Conservation (phyloP, 2,888 invertebrate genomes). For the Phalera bucephala region DNA sequence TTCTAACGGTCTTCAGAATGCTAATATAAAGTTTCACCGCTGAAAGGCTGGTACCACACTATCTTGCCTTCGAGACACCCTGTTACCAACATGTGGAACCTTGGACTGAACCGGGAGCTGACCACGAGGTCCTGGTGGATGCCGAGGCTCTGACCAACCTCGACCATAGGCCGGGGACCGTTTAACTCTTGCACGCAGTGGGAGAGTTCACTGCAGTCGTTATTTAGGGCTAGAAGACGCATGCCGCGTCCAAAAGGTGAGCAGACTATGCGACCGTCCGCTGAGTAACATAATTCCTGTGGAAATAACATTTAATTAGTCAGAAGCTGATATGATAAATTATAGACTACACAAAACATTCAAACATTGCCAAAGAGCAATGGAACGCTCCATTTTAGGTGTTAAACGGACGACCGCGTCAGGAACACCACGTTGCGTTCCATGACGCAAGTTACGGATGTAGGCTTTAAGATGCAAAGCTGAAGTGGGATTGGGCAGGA, state of each 20-base stretch:
- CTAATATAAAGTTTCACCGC: slow-evolving; percentile 62
- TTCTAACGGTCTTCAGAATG: no score
- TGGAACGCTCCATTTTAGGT: no score
- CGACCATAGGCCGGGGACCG: slow-evolving; percentile 57
- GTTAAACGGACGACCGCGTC: no score
- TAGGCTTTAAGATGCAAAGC: no score
- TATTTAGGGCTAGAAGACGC: slow-evolving; percentile 91
- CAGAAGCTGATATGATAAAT: neutral
- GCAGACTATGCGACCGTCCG: slow-evolving; percentile 94
- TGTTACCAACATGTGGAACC: slow-evolving; percentile 92
- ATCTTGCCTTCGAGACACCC: slow-evolving; percentile 95
- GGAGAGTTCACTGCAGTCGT: slow-evolving; percentile 90
- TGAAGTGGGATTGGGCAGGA: no score
- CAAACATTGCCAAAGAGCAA: no score
- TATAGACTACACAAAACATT: no score
- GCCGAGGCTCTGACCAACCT: slow-evolving; percentile 88
- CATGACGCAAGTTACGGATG: no score
- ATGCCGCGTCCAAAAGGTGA: slow-evolving; percentile 95
- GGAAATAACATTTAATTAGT: slow-evolving; percentile 3
- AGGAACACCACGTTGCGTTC: no score
- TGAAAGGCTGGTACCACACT: slow-evolving; percentile 93
- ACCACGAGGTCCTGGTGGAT: slow-evolving; percentile 92
- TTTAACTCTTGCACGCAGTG: slow-evolving; percentile 70
- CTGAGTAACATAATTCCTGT: slow-evolving; percentile 92
- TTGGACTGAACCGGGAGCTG: slow-evolving; percentile 95